Percentiles rank a stretch among this genome's conserved stretches.
Evolutionary conservation across 1,140 invertebrate genomes (phyloP).

Genomic region (Drosophila tsacasi): DNA sequence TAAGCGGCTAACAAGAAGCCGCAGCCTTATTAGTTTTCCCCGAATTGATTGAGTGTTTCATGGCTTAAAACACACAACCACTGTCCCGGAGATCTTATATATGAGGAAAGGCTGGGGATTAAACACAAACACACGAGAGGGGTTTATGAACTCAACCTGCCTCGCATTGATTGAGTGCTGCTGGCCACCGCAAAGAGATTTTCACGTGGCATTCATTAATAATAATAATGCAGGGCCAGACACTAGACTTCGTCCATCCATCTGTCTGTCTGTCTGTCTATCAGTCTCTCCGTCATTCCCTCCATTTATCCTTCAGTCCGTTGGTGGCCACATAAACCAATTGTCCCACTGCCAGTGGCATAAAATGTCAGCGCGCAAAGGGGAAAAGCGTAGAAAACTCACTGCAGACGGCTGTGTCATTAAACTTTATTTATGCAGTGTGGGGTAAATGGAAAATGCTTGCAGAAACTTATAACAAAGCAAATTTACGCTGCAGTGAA

Average conservation of each 20-base stretch:
- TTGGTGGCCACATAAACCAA: slow-evolving; percentile 49
- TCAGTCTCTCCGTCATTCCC: slow-evolving; percentile 12
- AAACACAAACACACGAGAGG: slow-evolving; percentile 11
- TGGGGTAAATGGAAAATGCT: slow-evolving; percentile 75
- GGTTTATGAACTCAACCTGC: slow-evolving; percentile 18
- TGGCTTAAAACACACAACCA: slow-evolving; percentile 19
- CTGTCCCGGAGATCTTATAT: neutral
- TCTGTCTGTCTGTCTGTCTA: slow-evolving; percentile 21
- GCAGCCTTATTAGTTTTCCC: slow-evolving; percentile 21
- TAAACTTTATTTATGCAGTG: slow-evolving; percentile 81
- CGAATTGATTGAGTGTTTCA: slow-evolving; percentile 33
- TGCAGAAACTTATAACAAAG: slow-evolving; percentile 78
- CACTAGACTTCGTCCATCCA: slow-evolving; percentile 20
- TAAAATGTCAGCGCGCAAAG: slow-evolving; percentile 36
- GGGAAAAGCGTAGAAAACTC: slow-evolving; percentile 4
- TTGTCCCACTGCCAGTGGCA: slow-evolving; percentile 59
- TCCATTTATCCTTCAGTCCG: slow-evolving; percentile 11
- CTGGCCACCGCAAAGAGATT: slow-evolving; percentile 71
- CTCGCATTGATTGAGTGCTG: slow-evolving; percentile 75
- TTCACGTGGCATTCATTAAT: slow-evolving; percentile 82
- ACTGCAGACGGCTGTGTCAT: slow-evolving; percentile 69
- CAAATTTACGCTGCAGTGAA: slow-evolving; percentile 58
- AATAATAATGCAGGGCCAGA: slow-evolving; percentile 72
- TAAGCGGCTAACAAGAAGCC: slow-evolving; percentile 41
- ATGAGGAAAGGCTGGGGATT: slow-evolving; percentile 12